phyloP scores from a whole-genome alignment of 2,888 invertebrate species.

The Ophion ventricosus region DNA sequence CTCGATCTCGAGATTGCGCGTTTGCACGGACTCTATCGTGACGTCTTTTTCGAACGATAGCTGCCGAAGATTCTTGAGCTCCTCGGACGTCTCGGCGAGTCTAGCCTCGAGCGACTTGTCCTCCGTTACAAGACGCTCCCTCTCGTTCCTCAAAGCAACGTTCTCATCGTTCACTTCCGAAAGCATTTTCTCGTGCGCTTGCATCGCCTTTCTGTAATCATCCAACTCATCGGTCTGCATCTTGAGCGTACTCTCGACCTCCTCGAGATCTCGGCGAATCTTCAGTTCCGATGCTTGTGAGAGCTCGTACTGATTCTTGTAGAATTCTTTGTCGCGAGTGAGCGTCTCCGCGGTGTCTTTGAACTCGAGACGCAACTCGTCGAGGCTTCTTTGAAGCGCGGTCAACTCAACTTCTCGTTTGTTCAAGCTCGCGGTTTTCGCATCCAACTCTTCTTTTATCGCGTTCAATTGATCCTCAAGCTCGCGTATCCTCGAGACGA shows the following conservation, averaged over 20 bases:
- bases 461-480: constrained; percentile 84
- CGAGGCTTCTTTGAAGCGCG: constrained; percentile 85
- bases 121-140: constrained; percentile 84
- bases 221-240: constrained; percentile 84
- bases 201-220: constrained; percentile 84
- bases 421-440: constrained; percentile 85
- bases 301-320: constrained; percentile 85
- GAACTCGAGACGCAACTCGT: constrained; percentile 85
- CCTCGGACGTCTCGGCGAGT: constrained; percentile 84
- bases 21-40: constrained; percentile 75
- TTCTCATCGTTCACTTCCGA: constrained; percentile 86
- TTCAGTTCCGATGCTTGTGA: constrained; percentile 85
- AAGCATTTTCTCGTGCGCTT: constrained; percentile 85
- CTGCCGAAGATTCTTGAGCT: constrained; percentile 84
- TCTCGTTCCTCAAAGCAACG: constrained; percentile 84
- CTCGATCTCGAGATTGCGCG: constrained; percentile 77
- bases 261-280: constrained; percentile 85
- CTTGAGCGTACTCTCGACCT: constrained; percentile 84
- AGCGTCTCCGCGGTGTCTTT: constrained; percentile 85
- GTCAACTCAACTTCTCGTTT: constrained; percentile 86
- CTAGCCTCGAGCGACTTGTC: constrained; percentile 77
- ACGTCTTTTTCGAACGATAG: constrained; percentile 75
- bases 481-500: constrained; percentile 64
- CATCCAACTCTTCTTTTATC: constrained; percentile 86
- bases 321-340: constrained; percentile 85